A percentile compares a stretch with the other conserved stretches of the same genome.
phyloP scores from a whole-genome alignment of 2,797 vertebrate genomes.

The Sylvia borin region DNA sequence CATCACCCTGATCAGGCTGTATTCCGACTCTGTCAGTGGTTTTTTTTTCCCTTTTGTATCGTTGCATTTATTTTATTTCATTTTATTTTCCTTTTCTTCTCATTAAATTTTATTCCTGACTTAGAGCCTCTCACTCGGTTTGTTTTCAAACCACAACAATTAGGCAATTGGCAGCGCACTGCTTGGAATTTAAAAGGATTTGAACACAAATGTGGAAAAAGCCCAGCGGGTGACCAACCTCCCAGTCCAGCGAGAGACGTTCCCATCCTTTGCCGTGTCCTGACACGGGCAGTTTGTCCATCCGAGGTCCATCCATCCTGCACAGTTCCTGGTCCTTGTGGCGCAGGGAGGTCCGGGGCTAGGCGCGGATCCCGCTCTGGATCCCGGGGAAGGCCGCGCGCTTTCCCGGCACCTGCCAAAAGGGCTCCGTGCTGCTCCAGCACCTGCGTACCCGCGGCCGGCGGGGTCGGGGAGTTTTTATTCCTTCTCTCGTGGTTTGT shows the following conservation, averaged over 20 bases:
- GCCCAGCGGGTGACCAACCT: conserved; percentile 44
- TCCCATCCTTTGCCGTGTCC: conserved; percentile 47
- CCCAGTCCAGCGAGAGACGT: conserved; percentile 27
- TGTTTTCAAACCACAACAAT: too few species aligned
- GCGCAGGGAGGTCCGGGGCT: conserved; percentile 7
- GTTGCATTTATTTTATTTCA: too few species aligned
- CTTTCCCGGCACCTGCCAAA: too few species aligned
- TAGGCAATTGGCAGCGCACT: background rate
- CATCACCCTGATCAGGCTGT: too few species aligned
- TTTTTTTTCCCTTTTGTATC: too few species aligned
- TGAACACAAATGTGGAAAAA: background rate
- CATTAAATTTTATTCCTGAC: too few species aligned
- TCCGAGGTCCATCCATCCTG: conserved; percentile 29
- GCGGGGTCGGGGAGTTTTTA: background rate
- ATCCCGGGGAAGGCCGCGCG: background rate
- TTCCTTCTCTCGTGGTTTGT: background rate
- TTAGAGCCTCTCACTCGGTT: too few species aligned
- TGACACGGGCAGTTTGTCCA: conserved; percentile 37
- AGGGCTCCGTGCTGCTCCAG: background rate
- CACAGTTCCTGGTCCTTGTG: background rate
- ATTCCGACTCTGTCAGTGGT: too few species aligned
- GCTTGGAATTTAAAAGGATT: background rate
- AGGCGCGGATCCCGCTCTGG: background rate
- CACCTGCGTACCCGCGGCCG: background rate
- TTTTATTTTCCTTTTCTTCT: too few species aligned